Evolutionary conservation across 2,888 invertebrate genomes (phyloP), one percentile per base, ranked within the genome.

Genomic region (Agrotis clavis): DNA sequence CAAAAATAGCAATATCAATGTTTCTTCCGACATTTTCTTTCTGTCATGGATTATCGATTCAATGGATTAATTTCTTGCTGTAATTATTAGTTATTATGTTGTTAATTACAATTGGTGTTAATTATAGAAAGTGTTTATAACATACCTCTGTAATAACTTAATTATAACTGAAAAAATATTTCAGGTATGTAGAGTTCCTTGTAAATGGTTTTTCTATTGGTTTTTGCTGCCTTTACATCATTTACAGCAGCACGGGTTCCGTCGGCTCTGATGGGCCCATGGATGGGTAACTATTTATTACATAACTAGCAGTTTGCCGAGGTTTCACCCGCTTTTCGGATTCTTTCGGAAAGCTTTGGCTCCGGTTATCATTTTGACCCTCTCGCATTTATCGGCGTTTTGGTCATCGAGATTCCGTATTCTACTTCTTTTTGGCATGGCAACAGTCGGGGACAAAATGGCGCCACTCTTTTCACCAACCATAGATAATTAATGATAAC

Each of bases 1-100:
- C 56, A 35, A 30, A 13, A 35, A n/a, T 30, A 18, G 30, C 4
- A 11, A 35, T 35, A 35, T 35, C 41, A 41, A 41, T 41, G 41
- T 41, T 9, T 9, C 13, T 56, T 35, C 16, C 30, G n/a, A 30
- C n/a, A 56, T 35, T 56, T 30, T n/a, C 41, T 41, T 56, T 30
- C 11, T 30, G 13, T 57, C 47, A 63, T 63, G 48, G 48, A 45
- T 70, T 63, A 63, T 21, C 70, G 75, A 77, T 76, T 50, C 70
- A 70, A 6, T 60, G 35, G 9, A 57, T 63, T 63, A n/a, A 53
- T 47, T 74, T 64, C 45, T 53, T 41, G 53, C 57, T 19, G 14
- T 74, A 63, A 75, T 75, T 62, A 63, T 13, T 2, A 13, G 69
- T 25, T 59, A 70, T 63, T 69, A 57, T 7, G 48, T 53, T 54